These are phyloP conservation scores for Panthera uncia DNA, from an alignment of 2,113 vertebrate species.

Conservation along the genomic window DNA sequence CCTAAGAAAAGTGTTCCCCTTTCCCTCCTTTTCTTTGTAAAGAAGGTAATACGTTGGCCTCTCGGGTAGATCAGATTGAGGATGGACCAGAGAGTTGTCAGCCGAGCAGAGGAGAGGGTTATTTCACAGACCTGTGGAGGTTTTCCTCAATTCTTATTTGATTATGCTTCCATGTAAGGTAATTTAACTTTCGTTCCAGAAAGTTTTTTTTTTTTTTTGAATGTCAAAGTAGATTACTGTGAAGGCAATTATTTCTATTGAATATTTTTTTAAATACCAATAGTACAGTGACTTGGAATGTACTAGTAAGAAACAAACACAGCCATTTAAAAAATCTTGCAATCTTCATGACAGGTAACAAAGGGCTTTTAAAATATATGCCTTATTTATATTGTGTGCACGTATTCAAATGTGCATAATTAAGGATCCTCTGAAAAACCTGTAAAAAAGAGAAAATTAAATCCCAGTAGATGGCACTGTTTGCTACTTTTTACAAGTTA, in stretches of 20 bases:
- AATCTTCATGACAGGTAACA: not conserved
- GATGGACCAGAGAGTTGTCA: not conserved
- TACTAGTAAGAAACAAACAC: not conserved
- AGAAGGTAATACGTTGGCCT: not conserved
- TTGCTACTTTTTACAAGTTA: slow-evolving; percentile 77
- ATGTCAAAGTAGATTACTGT: slow-evolving; percentile 9
- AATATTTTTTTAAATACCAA: not conserved
- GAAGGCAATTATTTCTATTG: slow-evolving; percentile 18
- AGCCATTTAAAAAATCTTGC: not conserved
- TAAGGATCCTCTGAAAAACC: not conserved
- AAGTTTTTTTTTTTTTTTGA: not conserved
- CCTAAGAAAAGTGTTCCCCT: not conserved
- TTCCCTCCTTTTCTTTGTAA: not conserved
- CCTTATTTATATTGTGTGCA: not conserved
- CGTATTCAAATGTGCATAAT: not conserved
- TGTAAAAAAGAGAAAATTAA: not conserved
- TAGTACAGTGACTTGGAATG: not conserved
- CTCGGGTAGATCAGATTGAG: not conserved
- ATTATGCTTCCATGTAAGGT: not conserved
- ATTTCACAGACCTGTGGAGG: not conserved
- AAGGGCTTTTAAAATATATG: not conserved
- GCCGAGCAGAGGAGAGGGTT: not conserved
- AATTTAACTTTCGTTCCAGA: not conserved
- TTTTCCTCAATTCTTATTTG: not conserved
- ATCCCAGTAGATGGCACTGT: slow-evolving; percentile 86